Percentiles rank a stretch among this genome's conserved stretches.
These are phyloP conservation scores for Dendroctonus valens DNA, from an alignment of 1,140 invertebrate species.

Conservation along the genomic window DNA sequence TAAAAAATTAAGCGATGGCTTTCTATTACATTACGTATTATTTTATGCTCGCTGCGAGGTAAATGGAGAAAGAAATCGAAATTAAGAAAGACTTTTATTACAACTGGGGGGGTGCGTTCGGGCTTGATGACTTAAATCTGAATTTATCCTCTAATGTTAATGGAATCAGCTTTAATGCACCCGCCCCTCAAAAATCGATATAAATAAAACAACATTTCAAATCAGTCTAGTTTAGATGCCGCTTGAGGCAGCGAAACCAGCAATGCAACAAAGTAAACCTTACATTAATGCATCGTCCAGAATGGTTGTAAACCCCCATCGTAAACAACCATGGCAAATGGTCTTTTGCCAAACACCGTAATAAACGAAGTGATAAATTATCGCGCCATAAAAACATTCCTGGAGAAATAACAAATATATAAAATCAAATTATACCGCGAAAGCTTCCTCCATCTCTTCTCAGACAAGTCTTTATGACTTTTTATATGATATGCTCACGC, in stretches of 20 bases:
- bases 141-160: not conserved
- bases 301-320: no score
- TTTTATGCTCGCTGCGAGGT: constrained; percentile 45
- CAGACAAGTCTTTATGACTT: constrained; percentile 14
- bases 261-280: no score
- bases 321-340: no score
- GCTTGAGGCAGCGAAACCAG: no score
- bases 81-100: constrained; percentile 33
- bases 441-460: not conserved
- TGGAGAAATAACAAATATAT: constrained; percentile 14
- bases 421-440: constrained; percentile 11
- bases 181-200: no score
- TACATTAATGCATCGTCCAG: no score
- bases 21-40: constrained; percentile 49
- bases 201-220: no score
- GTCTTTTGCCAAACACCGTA: not conserved
- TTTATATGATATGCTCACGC: constrained; percentile 6
- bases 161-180: no score
- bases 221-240: no score
- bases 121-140: not conserved
- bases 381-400: constrained; percentile 7
- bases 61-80: constrained; percentile 46
- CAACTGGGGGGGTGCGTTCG: not conserved
- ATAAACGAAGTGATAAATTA: constrained; percentile 15
- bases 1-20: constrained; percentile 51